These are phyloP conservation scores for Agapornis roseicollis DNA, from an alignment of 2,113 vertebrate genomes.

Conservation along the genomic window DNA sequence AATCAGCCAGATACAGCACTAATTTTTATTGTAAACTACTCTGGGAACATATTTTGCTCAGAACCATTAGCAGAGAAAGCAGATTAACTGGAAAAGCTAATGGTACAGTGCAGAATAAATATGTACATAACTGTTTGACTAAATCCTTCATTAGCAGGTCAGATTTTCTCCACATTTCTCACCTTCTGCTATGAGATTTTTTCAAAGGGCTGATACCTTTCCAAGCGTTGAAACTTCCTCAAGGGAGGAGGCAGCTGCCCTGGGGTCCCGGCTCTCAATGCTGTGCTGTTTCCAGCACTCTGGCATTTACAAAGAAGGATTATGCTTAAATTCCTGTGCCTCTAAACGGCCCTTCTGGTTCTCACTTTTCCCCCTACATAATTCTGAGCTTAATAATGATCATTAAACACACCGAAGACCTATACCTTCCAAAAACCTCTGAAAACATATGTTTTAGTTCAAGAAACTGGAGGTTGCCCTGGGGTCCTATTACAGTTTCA, in stretches of 20 bases:
- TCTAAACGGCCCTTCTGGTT: fast-evolving
- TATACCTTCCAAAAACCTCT: background rate
- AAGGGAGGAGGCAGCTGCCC: background rate
- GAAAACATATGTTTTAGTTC: background rate
- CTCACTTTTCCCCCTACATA: background rate
- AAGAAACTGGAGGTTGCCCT: background rate
- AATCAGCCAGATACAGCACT: constrained; percentile 30
- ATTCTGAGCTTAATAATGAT: background rate
- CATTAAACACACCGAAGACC: background rate
- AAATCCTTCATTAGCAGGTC: constrained; percentile 55
- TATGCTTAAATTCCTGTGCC: fast-evolving
- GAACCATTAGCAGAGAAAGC: constrained; percentile 53
- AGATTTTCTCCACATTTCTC: constrained; percentile 1
- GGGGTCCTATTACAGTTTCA: background rate
- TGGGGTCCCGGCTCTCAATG: fast-evolving
- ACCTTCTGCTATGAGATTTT: constrained; percentile 28
- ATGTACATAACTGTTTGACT: constrained; percentile 38
- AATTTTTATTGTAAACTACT: constrained; percentile 52
- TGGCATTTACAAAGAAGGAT: background rate
- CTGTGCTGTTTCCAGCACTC: fast-evolving
- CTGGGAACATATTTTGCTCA: constrained; percentile 36
- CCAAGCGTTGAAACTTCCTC: background rate
- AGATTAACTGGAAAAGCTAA: constrained; percentile 56
- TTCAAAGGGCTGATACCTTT: background rate
- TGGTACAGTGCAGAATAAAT: constrained; percentile 40